Conservation (phyloP, 2,888 invertebrate species). For the Leptinotarsa rubiginosa region DNA sequence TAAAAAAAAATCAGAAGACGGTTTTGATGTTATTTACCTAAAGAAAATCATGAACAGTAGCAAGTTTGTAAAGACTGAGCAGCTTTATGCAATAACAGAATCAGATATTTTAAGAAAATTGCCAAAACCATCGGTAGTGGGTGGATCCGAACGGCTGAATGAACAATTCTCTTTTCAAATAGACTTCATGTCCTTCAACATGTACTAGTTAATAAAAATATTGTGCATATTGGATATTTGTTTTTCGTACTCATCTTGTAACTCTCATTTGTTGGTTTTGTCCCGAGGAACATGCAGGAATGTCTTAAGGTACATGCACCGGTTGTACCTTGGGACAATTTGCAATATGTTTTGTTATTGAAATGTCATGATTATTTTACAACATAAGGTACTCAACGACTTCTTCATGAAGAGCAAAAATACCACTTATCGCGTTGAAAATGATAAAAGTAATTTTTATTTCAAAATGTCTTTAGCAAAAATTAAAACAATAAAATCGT, state of each 20-base stretch:
- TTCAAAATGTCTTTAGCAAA: too few relatives aligned
- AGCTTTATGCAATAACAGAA: conserved; percentile 28
- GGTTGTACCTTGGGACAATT: conserved; percentile 33
- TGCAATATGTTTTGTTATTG: background rate
- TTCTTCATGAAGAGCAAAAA: too few relatives aligned
- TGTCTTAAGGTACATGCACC: conserved; percentile 23
- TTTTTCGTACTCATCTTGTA: background rate
- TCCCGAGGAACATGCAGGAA: conserved; percentile 24
- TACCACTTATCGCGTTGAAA: too few relatives aligned
- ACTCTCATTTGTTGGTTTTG: background rate
- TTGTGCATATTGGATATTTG: conserved; percentile 4
- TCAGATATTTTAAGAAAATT: conserved; percentile 26
- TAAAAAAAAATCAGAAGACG: conserved; percentile 24
- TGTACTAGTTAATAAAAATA: conserved; percentile 18
- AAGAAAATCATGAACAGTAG: conserved; percentile 21
- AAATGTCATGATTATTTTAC: too few relatives aligned
- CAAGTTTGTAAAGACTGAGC: conserved; percentile 26
- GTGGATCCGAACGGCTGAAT: conserved; percentile 26
- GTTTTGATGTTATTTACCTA: conserved; percentile 26
- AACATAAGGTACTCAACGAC: too few relatives aligned
- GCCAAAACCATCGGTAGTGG: conserved; percentile 33
- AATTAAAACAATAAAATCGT: too few relatives aligned
- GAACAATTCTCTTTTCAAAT: conserved; percentile 16
- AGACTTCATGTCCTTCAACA: conserved; percentile 26
- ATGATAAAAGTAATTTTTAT: too few relatives aligned